Conservation (phyloP, 1,140 invertebrate species). For the Leptestheria dahalacensis region DNA sequence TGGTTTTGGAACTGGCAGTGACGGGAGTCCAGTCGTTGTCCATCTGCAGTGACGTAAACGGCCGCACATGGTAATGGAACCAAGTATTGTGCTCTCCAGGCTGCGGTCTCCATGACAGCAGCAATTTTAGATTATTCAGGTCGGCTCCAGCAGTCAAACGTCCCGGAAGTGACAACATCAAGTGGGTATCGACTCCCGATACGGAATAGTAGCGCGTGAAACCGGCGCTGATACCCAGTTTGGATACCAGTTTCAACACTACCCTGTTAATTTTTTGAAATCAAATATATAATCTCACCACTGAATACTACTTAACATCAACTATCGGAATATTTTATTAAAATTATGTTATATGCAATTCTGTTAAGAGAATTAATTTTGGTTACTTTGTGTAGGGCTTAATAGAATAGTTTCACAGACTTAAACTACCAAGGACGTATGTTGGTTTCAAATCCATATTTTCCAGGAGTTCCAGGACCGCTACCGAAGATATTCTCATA, state of each 20-base stretch:
- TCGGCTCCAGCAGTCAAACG: conserved; percentile 8
- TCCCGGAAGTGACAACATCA: conserved; percentile 3
- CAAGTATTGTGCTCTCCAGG: conserved; percentile 1
- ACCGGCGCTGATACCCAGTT: conserved; percentile 6
- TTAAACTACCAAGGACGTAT: neutral
- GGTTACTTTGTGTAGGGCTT: no score
- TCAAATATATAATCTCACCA: no score
- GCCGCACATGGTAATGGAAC: conserved; percentile 8
- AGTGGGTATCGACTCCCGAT: conserved; percentile 12
- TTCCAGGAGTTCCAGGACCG: neutral
- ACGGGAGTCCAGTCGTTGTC: neutral
- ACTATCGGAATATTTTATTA: neutral
- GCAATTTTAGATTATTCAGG: neutral
- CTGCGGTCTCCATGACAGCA: conserved; percentile 6
- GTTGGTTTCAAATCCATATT: neutral
- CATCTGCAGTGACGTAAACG: conserved; percentile 5
- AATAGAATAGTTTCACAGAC: no score
- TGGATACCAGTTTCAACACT: conserved; percentile 7
- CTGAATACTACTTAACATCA: no score
- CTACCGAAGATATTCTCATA: neutral
- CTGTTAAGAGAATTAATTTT: no score
- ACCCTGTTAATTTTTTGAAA: neutral
- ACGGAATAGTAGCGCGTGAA: neutral
- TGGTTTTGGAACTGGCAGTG: neutral
- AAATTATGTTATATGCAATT: neutral